Conservation (phyloP, 1,140 invertebrate genomes). For the Atopsyche davidsoni region DNA sequence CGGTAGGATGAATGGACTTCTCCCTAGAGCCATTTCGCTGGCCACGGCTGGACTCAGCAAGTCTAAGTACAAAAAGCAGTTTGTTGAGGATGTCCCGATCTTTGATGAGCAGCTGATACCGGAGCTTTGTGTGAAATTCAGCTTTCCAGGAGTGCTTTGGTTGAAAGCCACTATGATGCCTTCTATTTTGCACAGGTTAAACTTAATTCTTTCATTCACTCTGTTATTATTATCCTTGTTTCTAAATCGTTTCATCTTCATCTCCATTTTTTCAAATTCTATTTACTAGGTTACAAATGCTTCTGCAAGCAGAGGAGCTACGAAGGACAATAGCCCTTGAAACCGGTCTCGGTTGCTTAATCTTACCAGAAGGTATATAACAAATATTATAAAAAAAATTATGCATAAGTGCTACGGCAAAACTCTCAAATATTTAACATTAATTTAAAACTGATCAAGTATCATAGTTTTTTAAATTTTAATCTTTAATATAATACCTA, state of each 20-base stretch:
- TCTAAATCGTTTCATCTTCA: not conserved
- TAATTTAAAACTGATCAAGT: too few relatives aligned
- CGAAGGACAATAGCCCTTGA: conserved; percentile 51
- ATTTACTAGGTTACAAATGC: conserved; percentile 57
- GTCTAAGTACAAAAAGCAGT: conserved; percentile 34
- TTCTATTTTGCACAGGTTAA: conserved; percentile 68
- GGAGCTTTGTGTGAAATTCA: conserved; percentile 81
- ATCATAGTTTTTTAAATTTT: too few relatives aligned
- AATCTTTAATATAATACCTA: too few relatives aligned
- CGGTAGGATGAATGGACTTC: conserved; percentile 30
- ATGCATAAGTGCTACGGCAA: not conserved
- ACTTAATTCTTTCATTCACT: conserved; percentile 5
- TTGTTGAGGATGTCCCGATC: conserved; percentile 14
- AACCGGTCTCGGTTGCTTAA: conserved; percentile 35
- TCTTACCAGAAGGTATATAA: conserved; percentile 30
- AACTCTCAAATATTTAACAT: too few relatives aligned
- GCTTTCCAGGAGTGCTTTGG: conserved; percentile 85
- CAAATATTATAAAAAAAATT: not conserved
- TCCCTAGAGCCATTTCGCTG: conserved; percentile 37
- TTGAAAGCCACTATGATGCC: conserved; percentile 84
- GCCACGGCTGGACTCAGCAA: not conserved
- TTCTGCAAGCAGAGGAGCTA: conserved; percentile 78
- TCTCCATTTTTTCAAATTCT: too few relatives aligned
- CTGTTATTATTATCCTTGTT: not conserved
- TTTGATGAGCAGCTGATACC: conserved; percentile 63